phyloP scores from a whole-genome alignment of 2,113 vertebrate species.

The Microcebus jonahi region DNA sequence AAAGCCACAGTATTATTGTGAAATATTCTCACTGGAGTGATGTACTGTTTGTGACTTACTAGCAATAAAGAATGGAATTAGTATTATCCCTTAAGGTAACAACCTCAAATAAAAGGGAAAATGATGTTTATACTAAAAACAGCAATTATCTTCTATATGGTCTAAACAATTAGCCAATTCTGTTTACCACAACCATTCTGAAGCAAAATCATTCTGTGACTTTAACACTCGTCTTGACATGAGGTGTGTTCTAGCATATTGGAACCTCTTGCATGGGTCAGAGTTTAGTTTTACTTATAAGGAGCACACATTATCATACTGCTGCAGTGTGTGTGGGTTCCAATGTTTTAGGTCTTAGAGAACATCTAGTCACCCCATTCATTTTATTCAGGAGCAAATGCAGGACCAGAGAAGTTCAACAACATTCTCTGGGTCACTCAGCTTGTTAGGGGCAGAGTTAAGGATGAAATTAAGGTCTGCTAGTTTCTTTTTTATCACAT shows the following conservation, averaged over 20 bases:
- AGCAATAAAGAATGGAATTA: not conserved
- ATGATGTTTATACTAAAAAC: constrained; percentile 1
- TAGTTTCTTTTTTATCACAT: not conserved
- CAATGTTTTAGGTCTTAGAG: not conserved
- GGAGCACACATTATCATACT: not conserved
- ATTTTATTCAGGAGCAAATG: not conserved
- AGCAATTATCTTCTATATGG: not conserved
- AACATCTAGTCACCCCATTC: not conserved
- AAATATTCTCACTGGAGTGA: constrained; percentile 5
- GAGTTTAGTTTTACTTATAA: not conserved
- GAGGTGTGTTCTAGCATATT: not conserved
- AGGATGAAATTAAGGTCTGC: not conserved
- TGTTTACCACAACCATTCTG: not conserved
- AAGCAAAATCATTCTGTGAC: not conserved
- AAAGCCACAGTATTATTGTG: not conserved
- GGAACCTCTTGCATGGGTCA: not conserved
- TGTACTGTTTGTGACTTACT: not conserved
- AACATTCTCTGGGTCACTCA: not conserved
- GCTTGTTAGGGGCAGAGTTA: not conserved
- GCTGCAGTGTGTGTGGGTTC: not conserved
- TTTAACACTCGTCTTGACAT: not conserved
- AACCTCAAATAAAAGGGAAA: constrained; percentile 28
- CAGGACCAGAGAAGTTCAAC: not conserved
- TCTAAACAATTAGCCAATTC: not conserved
- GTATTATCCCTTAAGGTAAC: not conserved